Evolutionary conservation across 37 sponge, comb jelly and placozoan species (phyloP).

Genomic region (Agelas oroides): DNA sequence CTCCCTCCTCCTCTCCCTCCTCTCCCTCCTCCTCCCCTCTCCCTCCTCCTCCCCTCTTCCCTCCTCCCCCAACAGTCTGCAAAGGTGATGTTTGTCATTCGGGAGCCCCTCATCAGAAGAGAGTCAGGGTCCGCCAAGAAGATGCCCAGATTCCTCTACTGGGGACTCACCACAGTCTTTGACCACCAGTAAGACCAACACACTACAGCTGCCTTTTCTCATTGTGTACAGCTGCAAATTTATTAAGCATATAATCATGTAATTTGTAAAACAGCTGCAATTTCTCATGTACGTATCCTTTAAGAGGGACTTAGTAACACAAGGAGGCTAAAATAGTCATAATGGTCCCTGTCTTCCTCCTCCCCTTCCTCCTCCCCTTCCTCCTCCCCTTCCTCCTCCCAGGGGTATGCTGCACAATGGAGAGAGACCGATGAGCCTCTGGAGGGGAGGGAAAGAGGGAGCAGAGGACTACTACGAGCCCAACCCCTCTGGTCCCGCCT

Average conservation of each 20-base stretch:
- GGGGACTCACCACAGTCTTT: slow-evolving; percentile 60
- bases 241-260: too few relatives aligned
- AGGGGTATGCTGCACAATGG: slow-evolving; percentile 67
- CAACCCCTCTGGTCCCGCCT: slow-evolving; percentile 70
- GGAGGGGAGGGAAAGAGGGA: slow-evolving; percentile 49
- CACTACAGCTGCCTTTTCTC: too few relatives aligned
- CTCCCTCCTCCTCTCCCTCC: background rate
- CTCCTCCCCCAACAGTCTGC: slow-evolving; percentile 19
- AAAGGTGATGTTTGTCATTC: slow-evolving; percentile 50
- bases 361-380: background rate
- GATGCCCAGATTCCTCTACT: slow-evolving; percentile 44
- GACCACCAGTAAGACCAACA: slow-evolving; percentile 47
- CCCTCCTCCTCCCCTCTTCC: too few relatives aligned
- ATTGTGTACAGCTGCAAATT: too few relatives aligned
- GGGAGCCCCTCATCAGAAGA: slow-evolving; percentile 21
- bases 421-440: slow-evolving; percentile 56
- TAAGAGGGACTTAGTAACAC: too few relatives aligned
- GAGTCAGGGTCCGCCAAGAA: slow-evolving; percentile 37
- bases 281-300: too few relatives aligned
- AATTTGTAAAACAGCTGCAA: too few relatives aligned
- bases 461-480: slow-evolving; percentile 16
- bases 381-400: slow-evolving; percentile 7
- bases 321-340: too few relatives aligned
- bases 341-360: background rate
- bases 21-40: background rate